Conservation (phyloP, 2,888 invertebrate species). For the Masnerella sp. region DNA sequence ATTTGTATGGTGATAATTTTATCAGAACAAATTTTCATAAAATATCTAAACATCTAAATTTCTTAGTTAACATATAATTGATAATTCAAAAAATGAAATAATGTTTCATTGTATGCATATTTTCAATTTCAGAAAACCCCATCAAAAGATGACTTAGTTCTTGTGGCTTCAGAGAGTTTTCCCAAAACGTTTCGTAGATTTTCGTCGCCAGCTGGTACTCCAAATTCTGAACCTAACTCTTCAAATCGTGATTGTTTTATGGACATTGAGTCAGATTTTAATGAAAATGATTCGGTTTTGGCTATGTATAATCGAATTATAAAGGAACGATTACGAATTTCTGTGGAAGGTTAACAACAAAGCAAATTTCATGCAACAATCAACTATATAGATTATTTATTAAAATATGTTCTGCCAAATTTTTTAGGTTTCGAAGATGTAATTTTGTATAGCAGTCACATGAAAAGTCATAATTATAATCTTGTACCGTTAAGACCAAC, state of each 20-base stretch:
- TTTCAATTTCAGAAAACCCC: constrained; percentile 41
- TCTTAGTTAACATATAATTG: too few relatives aligned
- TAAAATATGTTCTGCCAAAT: too few relatives aligned
- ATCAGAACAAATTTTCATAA: too few relatives aligned
- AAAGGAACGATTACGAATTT: constrained; percentile 82
- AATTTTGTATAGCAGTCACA: constrained; percentile 81
- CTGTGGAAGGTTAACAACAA: constrained; percentile 83
- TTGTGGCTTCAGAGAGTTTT: constrained; percentile 43
- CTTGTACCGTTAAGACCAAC: constrained; percentile 83
- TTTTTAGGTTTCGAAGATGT: constrained; percentile 80
- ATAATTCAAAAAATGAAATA: too few relatives aligned
- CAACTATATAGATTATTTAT: too few relatives aligned
- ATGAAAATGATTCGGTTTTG: constrained; percentile 78
- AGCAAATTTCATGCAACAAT: too few relatives aligned
- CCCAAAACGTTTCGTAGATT: too few relatives aligned
- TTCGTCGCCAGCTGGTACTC: constrained; percentile 39
- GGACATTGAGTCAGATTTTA: constrained; percentile 5
- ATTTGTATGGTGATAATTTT: too few relatives aligned
- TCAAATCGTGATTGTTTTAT: constrained; percentile 1
- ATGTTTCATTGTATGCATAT: too few relatives aligned
- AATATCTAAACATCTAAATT: too few relatives aligned
- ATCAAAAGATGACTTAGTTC: constrained; percentile 37
- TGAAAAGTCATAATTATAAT: constrained; percentile 81
- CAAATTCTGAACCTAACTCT: constrained; percentile 37
- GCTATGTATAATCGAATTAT: constrained; percentile 82